phyloP scores from a whole-genome alignment of 2,113 vertebrate genomes.

The Coreoperca whiteheadi region DNA sequence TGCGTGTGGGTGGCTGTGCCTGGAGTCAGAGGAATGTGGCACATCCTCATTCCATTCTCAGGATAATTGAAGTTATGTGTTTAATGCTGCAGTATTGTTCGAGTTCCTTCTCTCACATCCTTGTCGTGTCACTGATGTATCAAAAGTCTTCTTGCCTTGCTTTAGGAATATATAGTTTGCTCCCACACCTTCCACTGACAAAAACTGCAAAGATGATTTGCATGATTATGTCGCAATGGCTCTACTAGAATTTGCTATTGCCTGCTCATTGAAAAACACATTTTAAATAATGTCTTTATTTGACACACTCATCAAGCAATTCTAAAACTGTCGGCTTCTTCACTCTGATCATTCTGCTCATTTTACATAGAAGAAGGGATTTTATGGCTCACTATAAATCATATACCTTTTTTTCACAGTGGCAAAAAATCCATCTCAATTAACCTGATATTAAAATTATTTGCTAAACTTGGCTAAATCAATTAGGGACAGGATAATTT shows the following conservation, averaged over 20 bases:
- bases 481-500: slow-evolving; percentile 59
- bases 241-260: neutral
- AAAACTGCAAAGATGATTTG: slow-evolving; percentile 45
- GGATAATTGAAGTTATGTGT: slow-evolving; percentile 74
- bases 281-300: slow-evolving; percentile 5
- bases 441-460: slow-evolving; percentile 70
- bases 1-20: slow-evolving; percentile 73
- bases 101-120: slow-evolving; percentile 50
- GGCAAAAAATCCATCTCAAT: slow-evolving; percentile 72
- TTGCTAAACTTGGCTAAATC: slow-evolving; percentile 64
- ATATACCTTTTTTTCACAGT: slow-evolving; percentile 42
- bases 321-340: slow-evolving; percentile 27
- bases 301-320: slow-evolving; percentile 48
- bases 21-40: slow-evolving; percentile 59
- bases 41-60: slow-evolving; percentile 61
- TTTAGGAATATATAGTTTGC: slow-evolving; percentile 50
- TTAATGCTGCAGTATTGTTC: slow-evolving; percentile 63
- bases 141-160: slow-evolving; percentile 29
- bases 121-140: slow-evolving; percentile 64
- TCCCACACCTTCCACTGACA: slow-evolving; percentile 35
- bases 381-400: slow-evolving; percentile 68
- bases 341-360: slow-evolving; percentile 50
- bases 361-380: slow-evolving; percentile 46
- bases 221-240: slow-evolving; percentile 35
- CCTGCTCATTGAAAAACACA: neutral